Evolutionary conservation across 2,113 vertebrate species (phyloP).

Genomic region (Dicerorhinus sumatrensis): DNA sequence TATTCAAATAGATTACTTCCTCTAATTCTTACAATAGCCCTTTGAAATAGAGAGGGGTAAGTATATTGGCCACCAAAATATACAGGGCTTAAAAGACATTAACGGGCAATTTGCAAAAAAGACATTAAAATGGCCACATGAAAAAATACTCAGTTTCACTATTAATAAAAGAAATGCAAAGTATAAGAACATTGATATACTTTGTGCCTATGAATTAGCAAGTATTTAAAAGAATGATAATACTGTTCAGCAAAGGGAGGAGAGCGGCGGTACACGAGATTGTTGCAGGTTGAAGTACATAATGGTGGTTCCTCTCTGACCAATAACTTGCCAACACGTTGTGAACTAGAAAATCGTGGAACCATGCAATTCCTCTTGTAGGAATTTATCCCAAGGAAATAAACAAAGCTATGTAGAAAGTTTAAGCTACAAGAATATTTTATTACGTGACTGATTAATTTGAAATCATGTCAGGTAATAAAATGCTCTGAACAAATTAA

Average conservation of each 20-base stretch:
- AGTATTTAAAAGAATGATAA: neutral
- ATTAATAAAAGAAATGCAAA: neutral
- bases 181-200: neutral
- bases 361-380: neutral
- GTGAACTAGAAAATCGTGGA: neutral
- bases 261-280: neutral
- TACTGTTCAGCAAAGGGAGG: neutral
- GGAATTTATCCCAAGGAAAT: neutral
- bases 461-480: constrained; percentile 28
- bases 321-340: neutral
- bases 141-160: neutral
- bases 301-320: neutral
- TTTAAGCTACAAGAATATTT: neutral
- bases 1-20: neutral
- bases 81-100: neutral
- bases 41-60: neutral
- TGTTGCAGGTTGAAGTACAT: neutral
- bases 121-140: neutral
- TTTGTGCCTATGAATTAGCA: neutral
- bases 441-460: neutral
- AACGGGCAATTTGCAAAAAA: constrained; percentile 4
- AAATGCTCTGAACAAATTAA: constrained; percentile 15
- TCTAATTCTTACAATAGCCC: neutral
- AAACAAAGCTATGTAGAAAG: neutral
- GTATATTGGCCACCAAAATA: neutral